Evolutionary conservation across 1,140 invertebrate genomes (phyloP).

Genomic region (Brachionus koreanus): DNA sequence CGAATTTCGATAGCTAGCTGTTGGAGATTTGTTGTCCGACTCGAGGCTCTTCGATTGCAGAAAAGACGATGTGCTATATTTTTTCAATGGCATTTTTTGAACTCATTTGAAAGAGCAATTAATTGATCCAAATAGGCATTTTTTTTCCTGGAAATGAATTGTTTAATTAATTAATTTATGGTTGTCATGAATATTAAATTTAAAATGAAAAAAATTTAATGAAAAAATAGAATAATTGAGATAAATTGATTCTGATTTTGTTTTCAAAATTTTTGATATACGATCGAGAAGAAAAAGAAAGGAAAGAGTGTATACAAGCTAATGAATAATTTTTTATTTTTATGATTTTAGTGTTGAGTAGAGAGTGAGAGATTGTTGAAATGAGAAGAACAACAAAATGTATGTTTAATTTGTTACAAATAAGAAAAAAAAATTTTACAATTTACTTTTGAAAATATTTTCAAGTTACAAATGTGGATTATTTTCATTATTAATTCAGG

Average conservation of each 20-base stretch:
- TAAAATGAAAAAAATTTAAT: background rate
- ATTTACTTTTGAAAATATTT: background rate
- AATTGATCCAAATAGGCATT: background rate
- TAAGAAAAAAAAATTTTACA: background rate
- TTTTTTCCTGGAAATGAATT: background rate
- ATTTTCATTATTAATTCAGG: background rate
- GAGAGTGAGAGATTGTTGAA: background rate
- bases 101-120: background rate
- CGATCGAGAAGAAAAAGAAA: background rate
- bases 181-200: constrained; percentile 19
- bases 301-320: background rate
- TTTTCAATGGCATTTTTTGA: constrained; percentile 17
- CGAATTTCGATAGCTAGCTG: background rate
- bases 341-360: background rate
- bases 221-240: background rate
- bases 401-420: background rate
- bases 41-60: background rate
- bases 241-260: background rate
- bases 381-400: background rate
- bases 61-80: constrained; percentile 20
- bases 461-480: background rate
- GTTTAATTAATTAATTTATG: background rate
- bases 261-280: background rate
- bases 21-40: background rate
- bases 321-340: background rate